phyloP scores from a whole-genome alignment of 92 coral and sea anemone species.

The Porites lobata region DNA sequence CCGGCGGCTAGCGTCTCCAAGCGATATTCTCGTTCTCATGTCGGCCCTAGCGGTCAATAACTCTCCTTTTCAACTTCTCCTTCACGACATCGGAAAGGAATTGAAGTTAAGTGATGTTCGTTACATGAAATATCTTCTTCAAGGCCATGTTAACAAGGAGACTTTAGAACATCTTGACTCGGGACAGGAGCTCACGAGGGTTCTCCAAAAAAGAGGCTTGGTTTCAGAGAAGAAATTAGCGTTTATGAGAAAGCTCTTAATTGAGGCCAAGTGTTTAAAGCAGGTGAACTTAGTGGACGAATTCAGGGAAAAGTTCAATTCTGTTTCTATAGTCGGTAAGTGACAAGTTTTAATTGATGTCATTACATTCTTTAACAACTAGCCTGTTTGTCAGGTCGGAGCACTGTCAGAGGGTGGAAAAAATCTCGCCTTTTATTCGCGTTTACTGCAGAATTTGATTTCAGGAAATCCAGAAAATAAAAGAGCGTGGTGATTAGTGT shows the following conservation, averaged over 20 bases:
- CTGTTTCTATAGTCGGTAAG: constrained; percentile 72
- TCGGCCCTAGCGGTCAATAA: constrained; percentile 45
- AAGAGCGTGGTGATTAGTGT: too few species aligned
- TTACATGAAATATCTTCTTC: constrained; percentile 85
- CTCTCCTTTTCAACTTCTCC: constrained; percentile 66
- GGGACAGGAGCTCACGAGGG: constrained; percentile 80
- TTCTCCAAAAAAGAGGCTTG: constrained; percentile 82
- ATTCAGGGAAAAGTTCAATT: constrained; percentile 74
- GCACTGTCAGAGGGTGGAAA: too few species aligned
- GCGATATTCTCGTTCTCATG: neutral
- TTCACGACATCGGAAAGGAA: constrained; percentile 74
- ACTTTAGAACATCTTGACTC: constrained; percentile 83
- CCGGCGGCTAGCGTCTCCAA: neutral
- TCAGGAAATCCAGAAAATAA: too few species aligned
- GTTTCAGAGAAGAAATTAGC: constrained; percentile 88
- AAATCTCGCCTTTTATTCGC: too few species aligned
- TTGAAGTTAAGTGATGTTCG: constrained; percentile 74
- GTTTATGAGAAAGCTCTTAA: constrained; percentile 89
- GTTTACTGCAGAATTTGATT: too few species aligned
- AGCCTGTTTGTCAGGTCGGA: too few species aligned
- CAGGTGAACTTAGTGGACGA: constrained; percentile 85
- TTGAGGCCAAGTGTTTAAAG: constrained; percentile 84
- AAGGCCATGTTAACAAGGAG: constrained; percentile 94
- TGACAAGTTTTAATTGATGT: neutral
- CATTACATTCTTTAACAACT: neutral